These are phyloP conservation scores for Pachyrhynchus sulphureomaculatus DNA, from an alignment of 1,140 invertebrate genomes.

Conservation along the genomic window DNA sequence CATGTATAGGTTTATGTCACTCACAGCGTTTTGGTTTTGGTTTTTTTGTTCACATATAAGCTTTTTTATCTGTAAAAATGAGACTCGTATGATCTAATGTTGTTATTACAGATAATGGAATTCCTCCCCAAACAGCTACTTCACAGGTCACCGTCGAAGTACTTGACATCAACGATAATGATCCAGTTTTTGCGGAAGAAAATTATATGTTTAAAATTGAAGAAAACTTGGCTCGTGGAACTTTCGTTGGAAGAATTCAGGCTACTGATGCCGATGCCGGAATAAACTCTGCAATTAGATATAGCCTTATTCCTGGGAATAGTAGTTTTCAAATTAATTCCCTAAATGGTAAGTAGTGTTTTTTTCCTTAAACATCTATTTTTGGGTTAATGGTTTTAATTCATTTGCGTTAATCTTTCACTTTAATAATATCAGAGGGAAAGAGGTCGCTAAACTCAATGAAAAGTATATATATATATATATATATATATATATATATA, in stretches of 20 bases:
- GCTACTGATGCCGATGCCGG: constrained; percentile 84
- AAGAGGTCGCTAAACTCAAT: too few relatives aligned
- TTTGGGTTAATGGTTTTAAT: neutral
- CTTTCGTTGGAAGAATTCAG: constrained; percentile 71
- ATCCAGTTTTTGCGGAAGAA: constrained; percentile 72
- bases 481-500: too few relatives aligned
- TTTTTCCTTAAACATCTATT: neutral
- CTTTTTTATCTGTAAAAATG: too few relatives aligned
- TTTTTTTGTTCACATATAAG: too few relatives aligned
- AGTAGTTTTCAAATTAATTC: constrained; percentile 83
- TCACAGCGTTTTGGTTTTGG: too few relatives aligned
- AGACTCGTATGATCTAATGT: too few relatives aligned
- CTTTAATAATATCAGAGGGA: too few relatives aligned
- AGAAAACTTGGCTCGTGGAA: constrained; percentile 82
- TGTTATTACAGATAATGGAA: constrained; percentile 70
- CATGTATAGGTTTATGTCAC: too few relatives aligned
- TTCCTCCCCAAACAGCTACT: constrained; percentile 76
- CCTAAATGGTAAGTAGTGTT: constrained; percentile 70
- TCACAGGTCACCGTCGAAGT: constrained; percentile 78
- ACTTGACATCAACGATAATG: constrained; percentile 93
- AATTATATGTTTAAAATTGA: constrained; percentile 80
- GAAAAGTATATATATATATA: too few relatives aligned
- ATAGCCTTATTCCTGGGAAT: constrained; percentile 76
- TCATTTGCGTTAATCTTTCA: too few relatives aligned
- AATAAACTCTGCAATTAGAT: constrained; percentile 80